Evolutionary conservation across 2,797 vertebrate species (phyloP).

Genomic region (Euphonia xanthogaster): DNA sequence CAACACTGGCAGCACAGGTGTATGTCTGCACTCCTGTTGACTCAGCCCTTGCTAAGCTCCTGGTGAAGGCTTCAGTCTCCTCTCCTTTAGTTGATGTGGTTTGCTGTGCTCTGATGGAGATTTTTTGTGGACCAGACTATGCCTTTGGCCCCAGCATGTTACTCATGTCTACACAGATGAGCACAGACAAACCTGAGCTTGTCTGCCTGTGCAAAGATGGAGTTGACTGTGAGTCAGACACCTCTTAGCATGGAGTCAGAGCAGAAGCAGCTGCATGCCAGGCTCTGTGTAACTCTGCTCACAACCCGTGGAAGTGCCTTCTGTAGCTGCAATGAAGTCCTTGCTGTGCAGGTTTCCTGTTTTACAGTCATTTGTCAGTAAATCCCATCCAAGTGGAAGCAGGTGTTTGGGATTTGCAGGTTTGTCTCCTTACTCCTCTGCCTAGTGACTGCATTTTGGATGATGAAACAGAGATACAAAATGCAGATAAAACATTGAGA

Average conservation of each 20-base stretch:
- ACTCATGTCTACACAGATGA: neutral
- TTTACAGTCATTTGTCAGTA: neutral
- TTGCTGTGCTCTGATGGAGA: neutral
- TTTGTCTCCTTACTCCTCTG: neutral
- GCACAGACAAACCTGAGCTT: neutral
- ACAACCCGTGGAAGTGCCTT: neutral
- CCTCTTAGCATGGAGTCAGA: neutral
- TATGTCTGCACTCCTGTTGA: neutral
- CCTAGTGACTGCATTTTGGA: neutral
- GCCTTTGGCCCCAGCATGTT: neutral
- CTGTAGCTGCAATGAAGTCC: neutral
- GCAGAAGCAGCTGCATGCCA: neutral
- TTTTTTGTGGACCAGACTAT: neutral
- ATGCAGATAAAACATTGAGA: neutral
- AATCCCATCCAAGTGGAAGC: neutral
- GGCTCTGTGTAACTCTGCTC: neutral
- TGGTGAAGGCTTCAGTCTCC: neutral
- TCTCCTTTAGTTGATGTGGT: slow-evolving; percentile 5
- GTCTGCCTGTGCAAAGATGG: neutral
- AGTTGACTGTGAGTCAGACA: neutral
- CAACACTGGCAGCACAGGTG: neutral
- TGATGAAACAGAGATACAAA: neutral
- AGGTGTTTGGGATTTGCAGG: neutral
- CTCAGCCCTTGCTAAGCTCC: neutral
- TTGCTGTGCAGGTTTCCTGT: neutral